Evolutionary conservation across 2,888 invertebrate genomes (phyloP), one percentile per base, ranked within the genome.

Genomic region (Cyaniris semiargus): DNA sequence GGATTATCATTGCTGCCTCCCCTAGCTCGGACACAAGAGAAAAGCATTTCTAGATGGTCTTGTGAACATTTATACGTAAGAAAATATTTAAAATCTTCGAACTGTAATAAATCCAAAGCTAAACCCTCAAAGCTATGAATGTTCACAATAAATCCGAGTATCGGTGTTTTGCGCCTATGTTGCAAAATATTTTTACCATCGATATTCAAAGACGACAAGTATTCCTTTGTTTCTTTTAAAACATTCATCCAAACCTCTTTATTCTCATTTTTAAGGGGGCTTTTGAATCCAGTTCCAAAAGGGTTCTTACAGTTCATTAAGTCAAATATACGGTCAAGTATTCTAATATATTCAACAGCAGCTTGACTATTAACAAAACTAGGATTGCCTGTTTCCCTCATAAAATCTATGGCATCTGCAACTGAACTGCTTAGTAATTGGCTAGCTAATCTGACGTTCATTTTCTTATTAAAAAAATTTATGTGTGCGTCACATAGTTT

Each of bases 1-100:
- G 60, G 75, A 38, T 75, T 75, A 58, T 75, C 60, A 31, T 75
- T 75, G 31, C 18, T n/a, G 8, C 34, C 75, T 58, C 58, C 75
- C 15, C 31, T 23, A 3, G 58, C 58, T n/a, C 58, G 23, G 15
- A 75, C 75, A 60, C 31, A 60, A 75, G 27, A 75, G 53, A 60
- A 75, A 75, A 27, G 38, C 38, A 21, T 75, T 60, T 7, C 56
- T 21, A 21, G 53, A 53, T 38, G 34, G 34, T 75, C 75, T 56
- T 75, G 60, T 6, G 75, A 75, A 34, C 58, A 31, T 75, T 75
- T 75, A 27, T 53, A 75, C 13, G 75, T 75, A 15, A 75, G 27
- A 23, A 75, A 58, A 75, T 75, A 75, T 18, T 56, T 75, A 21
- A 75, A 53, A 27, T 21, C 53, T 48, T 21, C 56, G 31, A 7